Percentiles rank a stretch among this genome's conserved stretches.
Evolutionary conservation across 2,888 invertebrate genomes (phyloP).

Genomic region (Erebia ligea): DNA sequence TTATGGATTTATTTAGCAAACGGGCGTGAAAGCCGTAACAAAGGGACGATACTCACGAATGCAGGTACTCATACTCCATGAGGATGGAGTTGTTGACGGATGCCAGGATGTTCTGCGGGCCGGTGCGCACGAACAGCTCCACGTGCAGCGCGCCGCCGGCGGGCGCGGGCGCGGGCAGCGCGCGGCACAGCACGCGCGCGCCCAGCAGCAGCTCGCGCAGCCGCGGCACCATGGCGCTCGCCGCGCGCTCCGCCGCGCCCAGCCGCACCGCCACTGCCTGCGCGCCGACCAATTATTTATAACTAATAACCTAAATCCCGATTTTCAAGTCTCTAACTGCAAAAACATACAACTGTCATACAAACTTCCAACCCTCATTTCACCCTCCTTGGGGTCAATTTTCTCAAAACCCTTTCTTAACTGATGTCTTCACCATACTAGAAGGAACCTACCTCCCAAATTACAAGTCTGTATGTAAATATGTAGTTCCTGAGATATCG

Average conservation of each 20-base stretch:
- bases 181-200: conserved; percentile 73
- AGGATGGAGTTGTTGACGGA: conserved; percentile 87
- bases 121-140: conserved; percentile 87
- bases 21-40: not conserved
- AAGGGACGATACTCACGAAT: conserved; percentile 57
- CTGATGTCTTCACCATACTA: too few species aligned
- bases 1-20: too few species aligned
- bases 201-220: conserved; percentile 83
- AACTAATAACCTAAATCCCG: too few species aligned
- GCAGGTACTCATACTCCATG: conserved; percentile 83
- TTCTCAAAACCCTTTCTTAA: too few species aligned
- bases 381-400: too few species aligned
- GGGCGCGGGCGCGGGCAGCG: conserved; percentile 53
- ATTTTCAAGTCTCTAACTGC: too few species aligned
- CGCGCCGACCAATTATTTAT: not conserved
- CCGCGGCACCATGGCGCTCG: conserved; percentile 77
- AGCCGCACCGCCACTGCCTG: conserved; percentile 84
- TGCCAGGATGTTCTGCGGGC: conserved; percentile 84
- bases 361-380: too few species aligned
- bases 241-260: conserved; percentile 81
- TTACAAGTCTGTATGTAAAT: too few species aligned
- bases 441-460: too few species aligned
- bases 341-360: too few species aligned
- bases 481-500: too few species aligned
- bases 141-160: conserved; percentile 70